These are phyloP conservation scores for Myotis vivesi DNA, from an alignment of 2,797 vertebrate species.

Conservation along the genomic window DNA sequence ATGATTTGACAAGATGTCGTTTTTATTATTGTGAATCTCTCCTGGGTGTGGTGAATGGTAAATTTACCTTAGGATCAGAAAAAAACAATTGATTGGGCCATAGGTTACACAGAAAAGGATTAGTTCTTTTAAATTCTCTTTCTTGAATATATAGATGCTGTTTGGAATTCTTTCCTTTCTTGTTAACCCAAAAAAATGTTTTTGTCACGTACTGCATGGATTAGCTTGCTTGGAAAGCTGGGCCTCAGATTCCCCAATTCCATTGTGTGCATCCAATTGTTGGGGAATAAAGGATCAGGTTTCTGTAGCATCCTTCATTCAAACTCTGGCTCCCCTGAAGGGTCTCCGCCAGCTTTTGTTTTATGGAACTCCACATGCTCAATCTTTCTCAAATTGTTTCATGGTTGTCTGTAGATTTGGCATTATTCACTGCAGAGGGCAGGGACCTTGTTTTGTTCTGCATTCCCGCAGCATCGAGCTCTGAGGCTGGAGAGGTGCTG, in stretches of 20 bases:
- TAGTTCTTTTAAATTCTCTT: not conserved
- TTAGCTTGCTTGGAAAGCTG: slow-evolving; percentile 35
- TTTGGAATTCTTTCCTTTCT: slow-evolving; percentile 52
- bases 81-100: not conserved
- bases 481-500: not conserved
- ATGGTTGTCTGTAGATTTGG: not conserved
- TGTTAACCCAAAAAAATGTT: not conserved
- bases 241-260: slow-evolving; percentile 19
- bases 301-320: slow-evolving; percentile 48
- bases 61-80: not conserved
- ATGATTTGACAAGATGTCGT: not conserved
- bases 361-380: not conserved
- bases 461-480: not conserved
- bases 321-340: not conserved
- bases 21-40: not conserved
- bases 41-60: not conserved
- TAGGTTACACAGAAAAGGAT: not conserved
- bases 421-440: slow-evolving; percentile 20
- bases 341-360: slow-evolving; percentile 43
- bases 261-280: slow-evolving; percentile 40
- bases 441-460: slow-evolving; percentile 50
- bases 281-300: slow-evolving; percentile 4
- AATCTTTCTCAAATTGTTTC: slow-evolving; percentile 48
- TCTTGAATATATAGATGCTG: not conserved
- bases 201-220: not conserved